Conservation (phyloP, 2,888 invertebrate species). For the Apoda limacodes region DNA sequence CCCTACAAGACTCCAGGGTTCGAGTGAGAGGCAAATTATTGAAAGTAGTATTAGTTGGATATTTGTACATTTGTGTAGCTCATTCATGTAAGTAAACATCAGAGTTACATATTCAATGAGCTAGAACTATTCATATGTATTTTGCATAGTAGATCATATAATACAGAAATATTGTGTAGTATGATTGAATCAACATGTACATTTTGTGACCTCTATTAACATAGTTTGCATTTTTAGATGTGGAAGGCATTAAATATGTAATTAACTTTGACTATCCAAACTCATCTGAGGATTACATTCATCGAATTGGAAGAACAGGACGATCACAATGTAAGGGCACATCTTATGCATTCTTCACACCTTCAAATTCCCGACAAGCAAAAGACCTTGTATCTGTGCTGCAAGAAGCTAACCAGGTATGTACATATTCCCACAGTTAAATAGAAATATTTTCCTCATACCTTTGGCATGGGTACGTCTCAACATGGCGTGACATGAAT, state of each 20-base stretch:
- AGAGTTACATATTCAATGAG: constrained; percentile 50
- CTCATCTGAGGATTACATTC: constrained; percentile 95
- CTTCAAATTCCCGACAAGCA: constrained; percentile 87
- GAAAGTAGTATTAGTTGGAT: constrained; percentile 38
- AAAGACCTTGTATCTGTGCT: constrained; percentile 90
- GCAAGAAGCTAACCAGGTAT: constrained; percentile 89
- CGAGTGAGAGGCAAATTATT: constrained; percentile 65
- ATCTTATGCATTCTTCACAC: constrained; percentile 95
- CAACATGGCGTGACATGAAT: constrained; percentile 77
- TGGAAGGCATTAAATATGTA: constrained; percentile 95
- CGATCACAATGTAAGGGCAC: constrained; percentile 89
- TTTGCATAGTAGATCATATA: not conserved
- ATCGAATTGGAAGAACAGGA: constrained; percentile 94
- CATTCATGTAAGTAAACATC: constrained; percentile 63
- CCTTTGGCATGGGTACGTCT: constrained; percentile 82
- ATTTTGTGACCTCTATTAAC: constrained; percentile 9
- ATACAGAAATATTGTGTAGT: not conserved
- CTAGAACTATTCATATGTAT: constrained; percentile 8
- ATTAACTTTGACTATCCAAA: constrained; percentile 97
- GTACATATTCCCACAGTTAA: constrained; percentile 14
- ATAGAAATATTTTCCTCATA: constrained; percentile 66
- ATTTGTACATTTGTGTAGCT: constrained; percentile 52
- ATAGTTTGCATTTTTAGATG: constrained; percentile 74
- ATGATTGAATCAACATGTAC: constrained; percentile 1
- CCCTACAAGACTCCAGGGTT: constrained; percentile 66